Evolutionary conservation across 2,113 vertebrate species (phyloP).

Genomic region (Periophthalmus modestus): DNA sequence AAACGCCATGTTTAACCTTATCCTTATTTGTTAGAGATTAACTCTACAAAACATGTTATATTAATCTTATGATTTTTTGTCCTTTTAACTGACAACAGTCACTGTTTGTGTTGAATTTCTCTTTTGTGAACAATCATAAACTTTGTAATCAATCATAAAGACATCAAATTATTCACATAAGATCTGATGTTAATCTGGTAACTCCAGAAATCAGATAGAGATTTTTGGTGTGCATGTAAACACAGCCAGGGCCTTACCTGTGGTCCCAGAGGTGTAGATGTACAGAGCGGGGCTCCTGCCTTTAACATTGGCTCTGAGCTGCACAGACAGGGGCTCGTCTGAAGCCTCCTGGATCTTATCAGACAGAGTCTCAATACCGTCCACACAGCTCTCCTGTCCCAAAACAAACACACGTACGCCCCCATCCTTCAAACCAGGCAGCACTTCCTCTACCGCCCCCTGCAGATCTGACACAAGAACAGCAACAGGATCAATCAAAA

Average conservation of each 20-base stretch:
- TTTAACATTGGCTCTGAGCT: conserved; percentile 56
- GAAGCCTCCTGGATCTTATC: conserved; percentile 63
- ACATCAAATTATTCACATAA: no score
- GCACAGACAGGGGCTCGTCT: conserved; percentile 50
- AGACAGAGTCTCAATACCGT: conserved; percentile 67
- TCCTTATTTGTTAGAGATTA: no score
- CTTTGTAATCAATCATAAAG: no score
- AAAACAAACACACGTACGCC: conserved; percentile 77
- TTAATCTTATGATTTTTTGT: no score
- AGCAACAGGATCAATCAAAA: not conserved
- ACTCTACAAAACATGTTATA: no score
- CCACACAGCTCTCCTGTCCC: conserved; percentile 39
- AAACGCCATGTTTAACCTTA: no score
- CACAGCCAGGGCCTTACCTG: conserved; percentile 60
- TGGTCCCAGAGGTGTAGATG: conserved; percentile 85
- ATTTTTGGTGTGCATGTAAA: not conserved
- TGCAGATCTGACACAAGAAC: conserved; percentile 65
- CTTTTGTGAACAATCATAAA: not conserved
- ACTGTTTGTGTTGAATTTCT: no score
- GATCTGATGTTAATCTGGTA: no score
- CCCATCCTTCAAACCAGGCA: conserved; percentile 67
- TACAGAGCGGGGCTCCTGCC: conserved; percentile 59
- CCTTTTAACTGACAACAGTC: no score
- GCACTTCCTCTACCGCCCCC: conserved; percentile 73
- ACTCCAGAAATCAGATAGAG: no score